These are phyloP conservation scores for Drosophila sp. DNA, from an alignment of 1,140 invertebrate species.

Conservation along the genomic window DNA sequence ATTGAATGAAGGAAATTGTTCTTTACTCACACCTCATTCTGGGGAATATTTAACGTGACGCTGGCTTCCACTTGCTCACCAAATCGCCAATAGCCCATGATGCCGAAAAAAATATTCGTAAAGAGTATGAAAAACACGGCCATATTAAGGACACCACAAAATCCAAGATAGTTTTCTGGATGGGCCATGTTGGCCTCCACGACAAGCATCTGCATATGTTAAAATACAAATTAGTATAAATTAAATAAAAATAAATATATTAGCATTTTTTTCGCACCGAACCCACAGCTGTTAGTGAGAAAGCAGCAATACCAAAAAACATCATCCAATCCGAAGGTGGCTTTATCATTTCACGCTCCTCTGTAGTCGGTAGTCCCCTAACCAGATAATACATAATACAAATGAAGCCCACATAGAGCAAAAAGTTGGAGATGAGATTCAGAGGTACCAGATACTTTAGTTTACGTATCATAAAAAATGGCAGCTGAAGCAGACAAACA, in stretches of 20 bases:
- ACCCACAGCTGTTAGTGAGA: conserved; percentile 64
- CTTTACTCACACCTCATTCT: conserved; percentile 55
- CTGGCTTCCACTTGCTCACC: conserved; percentile 60
- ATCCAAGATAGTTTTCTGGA: conserved; percentile 55
- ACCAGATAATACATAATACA: conserved; percentile 66
- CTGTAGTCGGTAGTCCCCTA: conserved; percentile 33
- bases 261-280: conserved; percentile 63
- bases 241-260: no score
- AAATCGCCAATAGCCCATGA: conserved; percentile 68
- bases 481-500: conserved; percentile 51
- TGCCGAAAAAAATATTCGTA: conserved; percentile 60
- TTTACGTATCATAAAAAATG: conserved; percentile 56
- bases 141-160: conserved; percentile 62
- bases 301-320: conserved; percentile 68
- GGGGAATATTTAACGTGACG: conserved; percentile 63
- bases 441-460: conserved; percentile 64
- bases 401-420: conserved; percentile 57
- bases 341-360: conserved; percentile 27
- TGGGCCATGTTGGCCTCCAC: conserved; percentile 66
- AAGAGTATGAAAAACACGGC: conserved; percentile 61
- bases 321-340: conserved; percentile 49
- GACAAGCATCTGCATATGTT: conserved; percentile 54
- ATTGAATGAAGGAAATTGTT: no score
- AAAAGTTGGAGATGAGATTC: conserved; percentile 55
- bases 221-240: background rate